Conservation (phyloP, 2,797 vertebrate genomes). For the Squalus acanthias region DNA sequence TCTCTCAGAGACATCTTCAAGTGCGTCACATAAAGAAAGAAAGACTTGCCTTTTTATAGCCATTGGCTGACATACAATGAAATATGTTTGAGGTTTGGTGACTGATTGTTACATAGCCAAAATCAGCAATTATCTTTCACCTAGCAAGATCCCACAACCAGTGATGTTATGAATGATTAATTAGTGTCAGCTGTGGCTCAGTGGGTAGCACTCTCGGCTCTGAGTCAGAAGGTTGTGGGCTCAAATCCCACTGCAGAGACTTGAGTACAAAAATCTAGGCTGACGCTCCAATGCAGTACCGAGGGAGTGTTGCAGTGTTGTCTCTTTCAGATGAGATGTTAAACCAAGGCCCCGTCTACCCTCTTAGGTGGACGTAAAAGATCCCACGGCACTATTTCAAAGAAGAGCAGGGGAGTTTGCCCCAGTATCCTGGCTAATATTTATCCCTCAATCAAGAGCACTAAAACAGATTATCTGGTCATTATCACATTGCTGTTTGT, state of each 20-base stretch:
- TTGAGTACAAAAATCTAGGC: not conserved
- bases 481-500: not conserved
- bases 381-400: not conserved
- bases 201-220: not conserved
- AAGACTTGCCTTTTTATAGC: no score
- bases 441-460: not conserved
- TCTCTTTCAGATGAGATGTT: not conserved
- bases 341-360: not conserved
- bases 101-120: not conserved
- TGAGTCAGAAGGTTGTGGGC: not conserved
- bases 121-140: not conserved
- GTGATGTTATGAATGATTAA: not conserved
- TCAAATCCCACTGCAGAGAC: not conserved
- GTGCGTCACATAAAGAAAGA: not conserved
- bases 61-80: not conserved
- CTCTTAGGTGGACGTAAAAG: not conserved
- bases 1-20: not conserved
- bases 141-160: not conserved
- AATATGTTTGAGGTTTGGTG: not conserved
- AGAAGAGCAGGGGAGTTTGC: not conserved
- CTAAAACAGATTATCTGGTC: not conserved
- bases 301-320: not conserved
- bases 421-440: not conserved
- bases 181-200: not conserved
- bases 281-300: not conserved